phyloP scores from a whole-genome alignment of 2,113 vertebrate species.

The Uropsilus gracilis region DNA sequence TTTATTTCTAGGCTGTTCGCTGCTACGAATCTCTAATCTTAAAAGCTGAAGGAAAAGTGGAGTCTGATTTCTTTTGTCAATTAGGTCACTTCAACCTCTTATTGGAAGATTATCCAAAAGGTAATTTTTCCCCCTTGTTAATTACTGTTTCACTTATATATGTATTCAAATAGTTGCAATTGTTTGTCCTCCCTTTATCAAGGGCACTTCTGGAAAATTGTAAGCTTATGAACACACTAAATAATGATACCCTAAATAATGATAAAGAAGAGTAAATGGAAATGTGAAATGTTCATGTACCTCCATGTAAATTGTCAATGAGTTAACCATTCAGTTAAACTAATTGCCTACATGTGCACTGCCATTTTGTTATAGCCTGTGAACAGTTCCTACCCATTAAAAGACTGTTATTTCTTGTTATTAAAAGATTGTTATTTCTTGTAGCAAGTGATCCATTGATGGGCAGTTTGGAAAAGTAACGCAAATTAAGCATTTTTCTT shows the following conservation, averaged over 20 bases:
- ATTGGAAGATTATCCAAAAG: constrained; percentile 99
- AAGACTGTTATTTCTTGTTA: not conserved
- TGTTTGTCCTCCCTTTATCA: not conserved
- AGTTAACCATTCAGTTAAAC: constrained; percentile 26
- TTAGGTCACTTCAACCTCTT: constrained; percentile 99
- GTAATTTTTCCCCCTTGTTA: constrained; percentile 86
- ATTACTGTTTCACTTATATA: constrained; percentile 50
- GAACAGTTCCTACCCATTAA: constrained; percentile 23
- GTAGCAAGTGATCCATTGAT: not conserved
- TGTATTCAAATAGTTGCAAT: constrained; percentile 42
- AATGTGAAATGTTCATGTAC: constrained; percentile 17
- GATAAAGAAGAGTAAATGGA: constrained; percentile 15
- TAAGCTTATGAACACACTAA: constrained; percentile 45
- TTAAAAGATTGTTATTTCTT: too few species aligned
- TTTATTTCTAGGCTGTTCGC: constrained; percentile 92
- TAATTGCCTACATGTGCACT: not conserved
- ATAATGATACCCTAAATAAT: constrained; percentile 16
- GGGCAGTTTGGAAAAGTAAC: constrained; percentile 17
- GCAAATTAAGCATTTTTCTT: constrained; percentile 14
- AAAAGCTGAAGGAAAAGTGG: constrained; percentile 99
- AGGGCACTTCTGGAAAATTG: constrained; percentile 24
- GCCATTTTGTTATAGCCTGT: not conserved
- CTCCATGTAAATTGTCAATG: constrained; percentile 38
- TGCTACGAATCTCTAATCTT: constrained; percentile 97
- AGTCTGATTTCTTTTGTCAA: constrained; percentile 99